Base-by-base conservation (phyloP, 1,140 invertebrate species). In the Leptopilina clavipes region DNA sequence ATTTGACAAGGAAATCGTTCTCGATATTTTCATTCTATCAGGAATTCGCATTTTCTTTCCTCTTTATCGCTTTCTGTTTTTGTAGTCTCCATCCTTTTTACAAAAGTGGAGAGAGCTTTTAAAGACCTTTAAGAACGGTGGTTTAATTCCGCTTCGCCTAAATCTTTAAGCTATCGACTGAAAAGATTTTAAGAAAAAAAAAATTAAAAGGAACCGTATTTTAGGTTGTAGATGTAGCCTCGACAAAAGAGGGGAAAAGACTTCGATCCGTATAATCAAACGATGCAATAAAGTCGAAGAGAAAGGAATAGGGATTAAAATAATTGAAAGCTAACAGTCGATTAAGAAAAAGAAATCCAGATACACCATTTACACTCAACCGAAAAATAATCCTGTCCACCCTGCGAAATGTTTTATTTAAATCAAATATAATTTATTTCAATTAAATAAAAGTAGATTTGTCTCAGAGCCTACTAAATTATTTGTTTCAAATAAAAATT, bases 111-210 rank as follows among this genome's bases (percentile, higher is more conserved):
- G 76, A 81, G 76, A 81, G 82, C 82, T 83, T 83, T 83, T 83
- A 83, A 83, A 82, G 82, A 83, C 79, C 82, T 75, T 78, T 73
- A 79, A 65, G 73, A 59, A 70, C 44, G 71, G 59, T 75, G 37
- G 59, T 65, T 65, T 44, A 65, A 74, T 80, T 79, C 73, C 75
- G 81, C 74, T 81, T 81, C 82, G 79, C 79, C 81, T 83, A 83
- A 83, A 83, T 83, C 82, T 81, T 83, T 79, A 75, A 77, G 76
- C 81, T 72, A 81, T 83, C 77, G 79, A 83, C 71, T 79, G 73
- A 75, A 83, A 83, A 82, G 54, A 48, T 75, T 31, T 65, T 6
- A 1, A 65, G 6, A 65, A 65, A 65, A 40, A 40, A 9, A 40
- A 40, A 40, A n/a, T n/a, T n/a, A n/a, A n/a, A n/a, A 6, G 0